Conservation (phyloP, 2,797 vertebrate genomes). For the Paratrypauchen microcephalus region DNA sequence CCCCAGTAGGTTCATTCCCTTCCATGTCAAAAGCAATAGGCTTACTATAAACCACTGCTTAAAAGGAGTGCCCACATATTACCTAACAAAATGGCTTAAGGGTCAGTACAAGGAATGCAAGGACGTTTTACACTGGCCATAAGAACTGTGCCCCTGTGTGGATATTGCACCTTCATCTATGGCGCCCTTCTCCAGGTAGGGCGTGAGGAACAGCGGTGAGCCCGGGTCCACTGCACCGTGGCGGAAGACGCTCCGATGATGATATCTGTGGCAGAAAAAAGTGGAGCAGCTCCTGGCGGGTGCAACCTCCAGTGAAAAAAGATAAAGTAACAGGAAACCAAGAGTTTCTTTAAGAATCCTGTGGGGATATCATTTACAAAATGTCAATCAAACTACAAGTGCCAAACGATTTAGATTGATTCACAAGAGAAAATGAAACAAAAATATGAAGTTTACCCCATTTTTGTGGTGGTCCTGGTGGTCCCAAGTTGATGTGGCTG, state of each 20-base stretch:
- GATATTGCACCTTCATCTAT: constrained; percentile 68
- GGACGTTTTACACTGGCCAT: too few species aligned
- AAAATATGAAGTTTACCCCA: constrained; percentile 44
- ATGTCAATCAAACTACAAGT: constrained; percentile 18
- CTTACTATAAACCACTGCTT: too few species aligned
- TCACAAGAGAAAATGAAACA: background rate
- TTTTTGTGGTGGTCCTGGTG: background rate
- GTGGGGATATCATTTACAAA: background rate
- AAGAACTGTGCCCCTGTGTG: too few species aligned
- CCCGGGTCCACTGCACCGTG: constrained; percentile 68
- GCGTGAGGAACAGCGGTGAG: constrained; percentile 83
- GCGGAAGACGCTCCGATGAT: constrained; percentile 52
- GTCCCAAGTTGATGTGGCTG: background rate
- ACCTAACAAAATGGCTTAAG: too few species aligned
- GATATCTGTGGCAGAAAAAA: constrained; percentile 73
- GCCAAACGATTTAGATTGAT: constrained; percentile 13
- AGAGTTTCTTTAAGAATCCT: constrained; percentile 55
- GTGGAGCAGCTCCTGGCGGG: constrained; percentile 64
- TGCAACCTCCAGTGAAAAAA: constrained; percentile 39
- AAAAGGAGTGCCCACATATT: too few species aligned
- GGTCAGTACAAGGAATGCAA: too few species aligned
- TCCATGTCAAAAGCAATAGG: too few species aligned
- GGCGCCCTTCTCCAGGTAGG: constrained; percentile 80
- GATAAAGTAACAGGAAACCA: constrained; percentile 57
- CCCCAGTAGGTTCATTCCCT: background rate